Evolutionary conservation across 2,888 invertebrate genomes (phyloP).

Genomic region (Melieria picta): DNA sequence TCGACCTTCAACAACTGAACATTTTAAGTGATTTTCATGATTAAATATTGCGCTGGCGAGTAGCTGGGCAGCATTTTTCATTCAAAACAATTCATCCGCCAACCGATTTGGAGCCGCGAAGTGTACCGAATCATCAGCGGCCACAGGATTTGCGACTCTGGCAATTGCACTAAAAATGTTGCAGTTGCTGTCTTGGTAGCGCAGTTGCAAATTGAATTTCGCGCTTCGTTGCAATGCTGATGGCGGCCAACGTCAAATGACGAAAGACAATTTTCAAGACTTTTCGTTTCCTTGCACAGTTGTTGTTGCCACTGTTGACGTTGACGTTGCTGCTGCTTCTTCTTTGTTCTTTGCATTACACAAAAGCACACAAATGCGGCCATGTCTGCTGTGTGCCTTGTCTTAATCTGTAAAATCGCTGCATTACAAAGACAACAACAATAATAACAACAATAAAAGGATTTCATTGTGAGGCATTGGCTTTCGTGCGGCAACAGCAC

Average conservation of each 20-base stretch:
- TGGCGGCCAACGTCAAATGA: constrained; percentile 12
- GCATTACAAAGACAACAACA: neutral
- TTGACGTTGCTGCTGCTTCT: constrained; percentile 19
- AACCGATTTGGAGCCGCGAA: constrained; percentile 3
- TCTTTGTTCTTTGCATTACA: constrained; percentile 2
- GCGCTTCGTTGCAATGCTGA: constrained; percentile 33
- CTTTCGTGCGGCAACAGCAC: neutral
- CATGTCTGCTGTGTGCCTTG: constrained; percentile 11
- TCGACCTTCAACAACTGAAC: neutral
- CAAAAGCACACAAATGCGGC: constrained; percentile 22
- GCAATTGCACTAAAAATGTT: neutral
- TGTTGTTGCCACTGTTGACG: neutral
- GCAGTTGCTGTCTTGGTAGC: constrained; percentile 5
- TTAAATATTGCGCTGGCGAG: constrained; percentile 17
- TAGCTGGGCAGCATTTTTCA: constrained; percentile 21
- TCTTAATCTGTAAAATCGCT: constrained; percentile 34
- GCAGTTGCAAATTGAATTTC: constrained; percentile 35
- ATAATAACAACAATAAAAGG: constrained; percentile 20
- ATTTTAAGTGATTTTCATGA: constrained; percentile 26
- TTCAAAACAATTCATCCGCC: constrained; percentile 16
- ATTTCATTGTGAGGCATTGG: constrained; percentile 28
- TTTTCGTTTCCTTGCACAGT: neutral
- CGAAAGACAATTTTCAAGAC: constrained; percentile 18
- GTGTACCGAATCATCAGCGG: constrained; percentile 24
- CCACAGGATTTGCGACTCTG: constrained; percentile 25